phyloP scores from a whole-genome alignment of 1,140 invertebrate species.

The Melanaphis sacchari region DNA sequence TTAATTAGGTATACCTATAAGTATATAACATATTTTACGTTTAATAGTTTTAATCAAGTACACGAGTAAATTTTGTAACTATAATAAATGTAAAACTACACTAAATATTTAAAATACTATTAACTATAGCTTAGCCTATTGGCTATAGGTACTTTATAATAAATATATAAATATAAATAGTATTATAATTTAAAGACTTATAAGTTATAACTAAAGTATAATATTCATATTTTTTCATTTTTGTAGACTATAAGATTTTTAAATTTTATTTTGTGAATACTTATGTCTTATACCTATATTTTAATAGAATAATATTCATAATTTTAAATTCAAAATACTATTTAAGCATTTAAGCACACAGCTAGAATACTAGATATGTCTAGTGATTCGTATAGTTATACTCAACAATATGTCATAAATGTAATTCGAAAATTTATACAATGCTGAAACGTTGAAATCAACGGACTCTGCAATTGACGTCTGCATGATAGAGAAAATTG shows the following conservation, averaged over 20 bases:
- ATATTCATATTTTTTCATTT: neutral
- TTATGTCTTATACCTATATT: neutral
- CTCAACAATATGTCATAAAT: no score
- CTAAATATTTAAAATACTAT: no score
- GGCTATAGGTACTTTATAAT: no score
- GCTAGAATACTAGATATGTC: no score
- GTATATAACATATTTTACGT: neutral
- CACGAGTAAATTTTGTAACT: no score
- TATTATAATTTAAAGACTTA: neutral
- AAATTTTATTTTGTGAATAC: no score
- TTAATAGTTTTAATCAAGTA: neutral
- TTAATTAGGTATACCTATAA: neutral
- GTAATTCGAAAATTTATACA: neutral
- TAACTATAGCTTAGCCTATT: no score
- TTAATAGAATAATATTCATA: neutral
- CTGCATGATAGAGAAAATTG: neutral
- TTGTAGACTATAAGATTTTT: no score
- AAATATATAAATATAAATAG: no score
- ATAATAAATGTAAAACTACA: no score
- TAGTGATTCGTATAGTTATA: no score
- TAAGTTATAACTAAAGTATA: no score
- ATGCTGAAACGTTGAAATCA: neutral
- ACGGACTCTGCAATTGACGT: neutral
- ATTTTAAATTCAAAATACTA: neutral
- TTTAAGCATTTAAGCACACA: neutral